Percentiles rank a stretch among this genome's conserved stretches.
These are phyloP conservation scores for Tetramorium simillimum DNA, from an alignment of 1,140 invertebrate genomes.

Conservation along the genomic window DNA sequence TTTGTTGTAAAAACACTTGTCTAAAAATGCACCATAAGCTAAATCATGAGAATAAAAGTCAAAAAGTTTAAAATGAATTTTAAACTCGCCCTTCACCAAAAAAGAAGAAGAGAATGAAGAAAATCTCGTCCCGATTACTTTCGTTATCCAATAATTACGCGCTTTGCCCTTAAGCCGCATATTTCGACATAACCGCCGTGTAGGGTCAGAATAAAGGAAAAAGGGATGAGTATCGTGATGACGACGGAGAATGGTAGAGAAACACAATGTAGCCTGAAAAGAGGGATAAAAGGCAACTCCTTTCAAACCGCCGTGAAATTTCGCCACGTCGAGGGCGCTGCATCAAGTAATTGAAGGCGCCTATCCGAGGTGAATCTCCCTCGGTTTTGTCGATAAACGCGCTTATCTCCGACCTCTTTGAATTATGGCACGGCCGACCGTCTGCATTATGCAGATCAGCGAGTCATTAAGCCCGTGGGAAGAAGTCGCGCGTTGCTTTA, in stretches of 20 bases:
- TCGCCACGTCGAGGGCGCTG: background rate
- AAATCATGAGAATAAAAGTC: background rate
- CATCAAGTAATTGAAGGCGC: slow-evolving; percentile 63
- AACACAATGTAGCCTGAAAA: slow-evolving; percentile 12
- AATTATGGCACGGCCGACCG: slow-evolving; percentile 44
- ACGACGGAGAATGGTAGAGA: background rate
- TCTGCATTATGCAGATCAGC: slow-evolving; percentile 54
- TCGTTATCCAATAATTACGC: slow-evolving; percentile 9
- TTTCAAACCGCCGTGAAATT: slow-evolving; percentile 57
- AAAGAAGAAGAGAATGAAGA: background rate
- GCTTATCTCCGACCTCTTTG: slow-evolving; percentile 57
- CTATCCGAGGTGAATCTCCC: slow-evolving; percentile 58
- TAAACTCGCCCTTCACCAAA: background rate
- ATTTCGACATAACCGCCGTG: slow-evolving; percentile 61
- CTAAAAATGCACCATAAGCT: background rate
- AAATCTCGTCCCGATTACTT: slow-evolving; percentile 13
- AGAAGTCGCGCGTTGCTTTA: slow-evolving; percentile 62
- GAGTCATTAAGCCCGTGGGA: slow-evolving; percentile 42
- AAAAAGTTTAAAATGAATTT: background rate
- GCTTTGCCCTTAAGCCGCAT: slow-evolving; percentile 37
- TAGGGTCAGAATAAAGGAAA: slow-evolving; percentile 24
- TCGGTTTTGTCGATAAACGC: slow-evolving; percentile 62
- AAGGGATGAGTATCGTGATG: slow-evolving; percentile 26
- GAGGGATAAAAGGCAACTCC: slow-evolving; percentile 1
- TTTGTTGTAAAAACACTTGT: background rate